phyloP scores from a whole-genome alignment of 2,113 vertebrate genomes.

The Oreochromis tanganicae region DNA sequence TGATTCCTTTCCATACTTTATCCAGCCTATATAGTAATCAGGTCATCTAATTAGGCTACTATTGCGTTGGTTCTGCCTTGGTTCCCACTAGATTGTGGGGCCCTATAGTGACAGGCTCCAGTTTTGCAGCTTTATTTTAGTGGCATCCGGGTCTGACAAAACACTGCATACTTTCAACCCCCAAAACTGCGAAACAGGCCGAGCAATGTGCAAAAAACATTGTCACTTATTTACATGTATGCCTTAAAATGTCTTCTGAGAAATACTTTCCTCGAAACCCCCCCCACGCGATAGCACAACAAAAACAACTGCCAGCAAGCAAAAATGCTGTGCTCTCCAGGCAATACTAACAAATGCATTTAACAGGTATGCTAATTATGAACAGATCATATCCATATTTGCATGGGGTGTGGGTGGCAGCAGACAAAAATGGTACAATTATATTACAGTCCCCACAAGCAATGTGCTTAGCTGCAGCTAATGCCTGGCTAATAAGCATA shows the following conservation, averaged over 20 bases:
- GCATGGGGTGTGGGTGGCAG: constrained; percentile 56
- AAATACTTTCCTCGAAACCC: neutral
- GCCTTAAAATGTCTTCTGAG: constrained; percentile 22
- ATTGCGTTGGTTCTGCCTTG: constrained; percentile 53
- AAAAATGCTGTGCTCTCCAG: constrained; percentile 37
- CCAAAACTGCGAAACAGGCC: neutral
- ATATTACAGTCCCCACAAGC: constrained; percentile 46
- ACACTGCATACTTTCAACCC: neutral
- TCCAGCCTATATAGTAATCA: constrained; percentile 58
- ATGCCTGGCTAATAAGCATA: constrained; percentile 55
- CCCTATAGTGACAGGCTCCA: constrained; percentile 30
- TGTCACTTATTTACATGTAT: neutral
- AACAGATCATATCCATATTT: constrained; percentile 56
- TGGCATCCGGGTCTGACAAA: neutral
- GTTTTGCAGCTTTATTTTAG: neutral
- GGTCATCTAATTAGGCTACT: constrained; percentile 70
- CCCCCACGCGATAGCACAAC: neutral
- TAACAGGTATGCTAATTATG: constrained; percentile 63
- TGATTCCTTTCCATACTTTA: constrained; percentile 37
- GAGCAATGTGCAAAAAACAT: neutral
- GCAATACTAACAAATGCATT: constrained; percentile 45
- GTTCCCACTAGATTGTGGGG: constrained; percentile 63
- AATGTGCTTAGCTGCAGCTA: constrained; percentile 47
- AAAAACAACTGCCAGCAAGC: constrained; percentile 30
- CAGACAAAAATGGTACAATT: constrained; percentile 42